phyloP scores from a whole-genome alignment of 2,888 invertebrate species.

The Phalera bucephala region DNA sequence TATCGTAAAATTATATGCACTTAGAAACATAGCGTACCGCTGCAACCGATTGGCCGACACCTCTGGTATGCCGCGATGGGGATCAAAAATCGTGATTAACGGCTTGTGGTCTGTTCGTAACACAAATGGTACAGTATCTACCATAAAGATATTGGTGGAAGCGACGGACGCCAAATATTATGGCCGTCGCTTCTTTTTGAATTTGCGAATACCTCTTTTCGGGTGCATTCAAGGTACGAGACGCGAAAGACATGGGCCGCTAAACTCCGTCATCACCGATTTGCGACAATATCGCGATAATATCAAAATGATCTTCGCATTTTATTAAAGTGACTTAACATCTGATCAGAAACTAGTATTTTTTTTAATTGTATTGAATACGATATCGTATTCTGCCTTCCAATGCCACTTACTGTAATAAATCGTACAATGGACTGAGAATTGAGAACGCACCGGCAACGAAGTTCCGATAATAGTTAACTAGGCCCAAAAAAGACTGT shows the following conservation, averaged over 20 bases:
- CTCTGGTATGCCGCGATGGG: conserved; percentile 28
- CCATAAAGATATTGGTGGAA: conserved; percentile 32
- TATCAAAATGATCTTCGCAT: not conserved
- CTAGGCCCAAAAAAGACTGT: not conserved
- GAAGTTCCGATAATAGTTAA: not conserved
- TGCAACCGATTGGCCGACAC: conserved; percentile 29
- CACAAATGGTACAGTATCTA: conserved; percentile 21
- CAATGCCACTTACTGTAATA: not conserved
- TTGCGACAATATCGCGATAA: not conserved
- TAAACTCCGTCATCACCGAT: not conserved
- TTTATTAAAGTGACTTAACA: not conserved
- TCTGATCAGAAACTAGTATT: not conserved
- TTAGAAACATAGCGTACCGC: conserved; percentile 32
- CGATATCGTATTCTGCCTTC: not conserved
- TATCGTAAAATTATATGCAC: not conserved
- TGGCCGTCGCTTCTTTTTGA: conserved; percentile 33
- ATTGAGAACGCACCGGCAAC: not conserved
- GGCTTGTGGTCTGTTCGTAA: conserved; percentile 33
- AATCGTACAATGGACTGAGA: not conserved
- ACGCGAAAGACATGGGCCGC: conserved; percentile 1
- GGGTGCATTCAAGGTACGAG: conserved; percentile 11
- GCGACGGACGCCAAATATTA: conserved; percentile 23
- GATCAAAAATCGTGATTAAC: conserved; percentile 29
- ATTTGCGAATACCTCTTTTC: conserved; percentile 30
- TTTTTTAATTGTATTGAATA: not conserved